phyloP scores from a whole-genome alignment of 2,113 vertebrate genomes.

The Formicarius rufipectus region DNA sequence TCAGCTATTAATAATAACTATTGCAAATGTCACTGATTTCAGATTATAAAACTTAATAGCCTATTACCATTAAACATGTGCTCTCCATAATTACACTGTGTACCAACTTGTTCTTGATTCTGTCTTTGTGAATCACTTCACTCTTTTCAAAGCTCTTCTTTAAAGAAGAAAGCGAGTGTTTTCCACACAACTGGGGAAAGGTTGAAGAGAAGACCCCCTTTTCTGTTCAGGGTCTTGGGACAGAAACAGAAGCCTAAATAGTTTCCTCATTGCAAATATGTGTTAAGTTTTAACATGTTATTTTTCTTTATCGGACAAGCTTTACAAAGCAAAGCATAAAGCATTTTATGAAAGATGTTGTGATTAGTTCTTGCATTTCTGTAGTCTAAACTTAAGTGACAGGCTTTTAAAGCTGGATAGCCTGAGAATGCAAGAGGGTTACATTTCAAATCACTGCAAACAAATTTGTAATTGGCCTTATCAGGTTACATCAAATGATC shows the following conservation, averaged over 20 bases:
- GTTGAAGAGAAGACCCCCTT: not conserved
- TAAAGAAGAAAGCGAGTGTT: not conserved
- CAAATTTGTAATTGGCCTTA: not conserved
- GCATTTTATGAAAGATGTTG: not conserved
- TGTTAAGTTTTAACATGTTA: rapidly evolving
- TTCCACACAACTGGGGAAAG: not conserved
- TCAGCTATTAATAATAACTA: conserved; percentile 64
- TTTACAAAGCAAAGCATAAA: not conserved
- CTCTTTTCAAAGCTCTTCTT: not conserved
- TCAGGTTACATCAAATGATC: not conserved
- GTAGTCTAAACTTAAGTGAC: not conserved
- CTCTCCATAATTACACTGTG: conserved; percentile 44
- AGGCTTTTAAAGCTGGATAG: not conserved
- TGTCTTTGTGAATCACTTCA: not conserved
- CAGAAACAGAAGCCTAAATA: not conserved
- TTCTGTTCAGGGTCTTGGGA: not conserved
- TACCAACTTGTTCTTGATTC: conserved; percentile 26
- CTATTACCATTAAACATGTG: conserved; percentile 57
- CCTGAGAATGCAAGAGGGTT: not conserved
- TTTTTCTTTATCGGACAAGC: not conserved
- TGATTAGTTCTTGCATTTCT: not conserved
- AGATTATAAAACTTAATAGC: conserved; percentile 66
- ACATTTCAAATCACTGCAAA: not conserved
- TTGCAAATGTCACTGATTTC: conserved; percentile 67
- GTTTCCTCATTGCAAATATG: not conserved